Conservation (phyloP, 2,113 vertebrate species). For the Siniperca knerii region DNA sequence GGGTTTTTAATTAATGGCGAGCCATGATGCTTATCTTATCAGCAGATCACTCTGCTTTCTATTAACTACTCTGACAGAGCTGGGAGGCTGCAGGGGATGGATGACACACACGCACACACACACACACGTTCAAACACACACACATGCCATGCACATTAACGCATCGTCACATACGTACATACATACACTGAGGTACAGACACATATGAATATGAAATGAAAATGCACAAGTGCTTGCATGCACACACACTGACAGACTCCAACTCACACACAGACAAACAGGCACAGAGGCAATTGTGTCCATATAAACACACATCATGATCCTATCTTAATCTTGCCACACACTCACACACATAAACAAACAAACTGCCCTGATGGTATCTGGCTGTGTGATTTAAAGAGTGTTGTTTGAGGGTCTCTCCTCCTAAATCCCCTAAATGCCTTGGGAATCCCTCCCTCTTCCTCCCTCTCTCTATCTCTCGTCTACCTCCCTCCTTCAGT, state of each 20-base stretch:
- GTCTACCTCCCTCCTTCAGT: constrained; percentile 58
- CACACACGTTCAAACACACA: constrained; percentile 45
- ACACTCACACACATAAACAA: constrained; percentile 54
- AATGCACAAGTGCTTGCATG: neutral
- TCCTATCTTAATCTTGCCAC: constrained; percentile 68
- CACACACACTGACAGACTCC: constrained; percentile 12
- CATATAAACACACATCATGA: constrained; percentile 61
- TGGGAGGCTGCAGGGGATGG: constrained; percentile 67
- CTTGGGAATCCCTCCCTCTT: constrained; percentile 71
- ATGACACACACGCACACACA: constrained; percentile 37
- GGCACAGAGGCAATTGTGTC: constrained; percentile 48
- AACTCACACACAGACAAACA: constrained; percentile 28
- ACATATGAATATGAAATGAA: constrained; percentile 19
- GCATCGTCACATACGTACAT: constrained; percentile 14
- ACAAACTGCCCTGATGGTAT: constrained; percentile 75
- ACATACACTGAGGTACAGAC: constrained; percentile 8
- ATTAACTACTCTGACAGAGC: constrained; percentile 75
- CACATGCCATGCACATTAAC: constrained; percentile 29
- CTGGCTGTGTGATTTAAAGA: constrained; percentile 76
- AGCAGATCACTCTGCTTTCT: constrained; percentile 79
- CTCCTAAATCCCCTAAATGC: constrained; percentile 80
- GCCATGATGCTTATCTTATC: constrained; percentile 84
- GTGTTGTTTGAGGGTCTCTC: constrained; percentile 79
- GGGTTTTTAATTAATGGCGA: constrained; percentile 83
- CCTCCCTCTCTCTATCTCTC: constrained; percentile 55